Evolutionary conservation across 2,797 vertebrate species (phyloP).

Genomic region (Nannoperca australis): DNA sequence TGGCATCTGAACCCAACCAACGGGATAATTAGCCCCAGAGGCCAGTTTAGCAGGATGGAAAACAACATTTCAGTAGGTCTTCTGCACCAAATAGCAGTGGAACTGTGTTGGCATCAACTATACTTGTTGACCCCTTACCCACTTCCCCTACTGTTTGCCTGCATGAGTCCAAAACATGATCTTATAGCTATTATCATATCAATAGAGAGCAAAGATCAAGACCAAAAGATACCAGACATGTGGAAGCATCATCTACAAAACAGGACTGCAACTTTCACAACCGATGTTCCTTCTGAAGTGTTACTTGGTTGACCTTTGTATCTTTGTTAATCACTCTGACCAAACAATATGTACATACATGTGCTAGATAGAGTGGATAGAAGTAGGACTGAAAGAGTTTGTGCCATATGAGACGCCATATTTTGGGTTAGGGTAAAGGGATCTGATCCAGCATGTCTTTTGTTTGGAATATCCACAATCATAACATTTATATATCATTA

Average conservation of each 20-base stretch:
- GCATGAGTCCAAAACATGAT: conserved; percentile 23
- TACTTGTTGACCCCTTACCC: conserved; percentile 65
- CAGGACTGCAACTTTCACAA: not conserved
- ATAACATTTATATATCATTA: not conserved
- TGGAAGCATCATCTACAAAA: not conserved
- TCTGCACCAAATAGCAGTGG: conserved; percentile 79
- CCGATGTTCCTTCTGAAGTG: not conserved
- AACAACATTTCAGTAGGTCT: conserved; percentile 70
- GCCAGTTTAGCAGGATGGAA: conserved; percentile 73
- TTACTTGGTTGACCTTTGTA: not conserved
- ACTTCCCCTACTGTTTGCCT: conserved; percentile 21
- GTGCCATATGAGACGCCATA: not conserved
- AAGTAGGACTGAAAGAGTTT: not conserved
- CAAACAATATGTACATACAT: not conserved
- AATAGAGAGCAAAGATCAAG: conserved; percentile 6
- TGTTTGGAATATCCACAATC: not conserved
- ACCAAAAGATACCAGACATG: not conserved
- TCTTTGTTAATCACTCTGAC: not conserved
- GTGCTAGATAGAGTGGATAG: not conserved
- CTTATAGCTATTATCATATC: not conserved
- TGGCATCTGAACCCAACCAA: conserved; percentile 83
- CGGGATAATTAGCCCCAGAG: conserved; percentile 81
- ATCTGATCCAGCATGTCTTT: not conserved
- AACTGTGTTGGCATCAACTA: conserved; percentile 61
- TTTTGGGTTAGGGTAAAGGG: not conserved